Evolutionary conservation across 2,888 invertebrate genomes (phyloP).

Genomic region (Malachius bipustulatus): DNA sequence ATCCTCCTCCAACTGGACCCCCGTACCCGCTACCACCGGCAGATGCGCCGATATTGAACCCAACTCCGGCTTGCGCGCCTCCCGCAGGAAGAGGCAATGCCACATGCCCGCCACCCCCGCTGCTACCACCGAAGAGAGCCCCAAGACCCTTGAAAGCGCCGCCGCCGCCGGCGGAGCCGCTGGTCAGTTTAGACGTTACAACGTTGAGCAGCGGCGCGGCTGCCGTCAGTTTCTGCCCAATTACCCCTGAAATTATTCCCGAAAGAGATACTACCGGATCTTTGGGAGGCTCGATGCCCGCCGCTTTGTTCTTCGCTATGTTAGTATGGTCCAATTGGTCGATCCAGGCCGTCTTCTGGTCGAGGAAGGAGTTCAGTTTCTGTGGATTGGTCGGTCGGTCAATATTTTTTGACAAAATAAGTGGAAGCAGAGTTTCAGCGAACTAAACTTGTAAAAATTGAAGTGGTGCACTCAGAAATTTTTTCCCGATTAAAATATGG

Average conservation of each 20-base stretch:
- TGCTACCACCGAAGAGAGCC: slow-evolving; percentile 38
- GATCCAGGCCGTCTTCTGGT: slow-evolving; percentile 63
- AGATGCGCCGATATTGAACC: slow-evolving; percentile 36
- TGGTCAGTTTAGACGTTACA: slow-evolving; percentile 53
- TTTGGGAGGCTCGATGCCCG: slow-evolving; percentile 55
- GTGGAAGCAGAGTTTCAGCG: too few relatives aligned
- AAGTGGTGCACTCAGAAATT: too few relatives aligned
- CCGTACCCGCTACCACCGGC: too few relatives aligned
- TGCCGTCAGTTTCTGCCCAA: slow-evolving; percentile 50
- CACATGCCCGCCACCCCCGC: slow-evolving; percentile 25
- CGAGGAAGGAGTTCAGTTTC: slow-evolving; percentile 75
- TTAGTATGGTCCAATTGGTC: slow-evolving; percentile 58
- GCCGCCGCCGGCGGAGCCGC: slow-evolving; percentile 38
- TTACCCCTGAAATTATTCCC: slow-evolving; percentile 54
- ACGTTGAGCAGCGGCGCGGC: slow-evolving; percentile 47
- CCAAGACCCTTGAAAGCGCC: slow-evolving; percentile 48
- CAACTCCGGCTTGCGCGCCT: slow-evolving; percentile 19
- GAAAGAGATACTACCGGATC: slow-evolving; percentile 43
- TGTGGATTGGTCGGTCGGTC: too few relatives aligned
- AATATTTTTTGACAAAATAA: too few relatives aligned
- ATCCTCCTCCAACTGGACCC: neutral
- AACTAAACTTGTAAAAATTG: too few relatives aligned
- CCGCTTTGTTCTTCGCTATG: slow-evolving; percentile 63
- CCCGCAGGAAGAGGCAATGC: slow-evolving; percentile 12
- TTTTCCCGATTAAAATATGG: too few relatives aligned